phyloP scores from a whole-genome alignment of 30 jellyfish, hydroid and myxozoan genomes.

The Chironex yamaguchii region DNA sequence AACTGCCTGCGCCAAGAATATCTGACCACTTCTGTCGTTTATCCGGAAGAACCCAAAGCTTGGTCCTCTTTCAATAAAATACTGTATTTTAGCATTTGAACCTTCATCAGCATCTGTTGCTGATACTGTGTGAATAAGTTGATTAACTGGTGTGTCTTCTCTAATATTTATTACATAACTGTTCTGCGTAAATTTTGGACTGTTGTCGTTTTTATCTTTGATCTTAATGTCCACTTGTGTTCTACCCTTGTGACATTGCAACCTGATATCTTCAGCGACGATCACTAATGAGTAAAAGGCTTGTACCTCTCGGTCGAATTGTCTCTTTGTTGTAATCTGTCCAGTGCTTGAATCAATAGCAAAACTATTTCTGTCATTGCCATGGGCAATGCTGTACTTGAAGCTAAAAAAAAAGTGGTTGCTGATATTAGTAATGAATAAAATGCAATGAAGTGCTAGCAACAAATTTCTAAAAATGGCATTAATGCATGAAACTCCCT shows the following conservation, averaged over 20 bases:
- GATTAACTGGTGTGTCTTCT: slow-evolving; percentile 60
- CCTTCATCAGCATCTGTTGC: slow-evolving; percentile 89
- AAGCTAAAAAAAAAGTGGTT: slow-evolving; percentile 54
- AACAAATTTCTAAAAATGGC: too few species aligned
- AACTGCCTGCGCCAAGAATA: slow-evolving; percentile 39
- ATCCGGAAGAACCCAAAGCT: slow-evolving; percentile 47
- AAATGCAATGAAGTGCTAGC: too few species aligned
- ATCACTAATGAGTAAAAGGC: slow-evolving; percentile 68
- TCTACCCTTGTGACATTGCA: slow-evolving; percentile 74
- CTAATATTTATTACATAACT: slow-evolving; percentile 18
- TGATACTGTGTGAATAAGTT: slow-evolving; percentile 34
- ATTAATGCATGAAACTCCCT: too few species aligned
- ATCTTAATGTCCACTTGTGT: slow-evolving; percentile 56
- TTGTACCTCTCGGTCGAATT: slow-evolving; percentile 71
- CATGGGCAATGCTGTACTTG: slow-evolving; percentile 64
- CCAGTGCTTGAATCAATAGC: slow-evolving; percentile 54
- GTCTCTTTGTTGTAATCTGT: slow-evolving; percentile 33
- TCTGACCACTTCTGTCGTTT: slow-evolving; percentile 61
- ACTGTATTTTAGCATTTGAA: slow-evolving; percentile 45
- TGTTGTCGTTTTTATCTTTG: slow-evolving; percentile 77
- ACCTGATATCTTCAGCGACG: slow-evolving; percentile 71
- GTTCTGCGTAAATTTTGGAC: slow-evolving; percentile 69
- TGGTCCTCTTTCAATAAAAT: slow-evolving; percentile 42
- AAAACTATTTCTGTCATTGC: slow-evolving; percentile 71
- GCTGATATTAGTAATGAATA: too few species aligned